Base-by-base conservation (phyloP, 1,140 invertebrate genomes). In the Hesperophylax magnus region DNA sequence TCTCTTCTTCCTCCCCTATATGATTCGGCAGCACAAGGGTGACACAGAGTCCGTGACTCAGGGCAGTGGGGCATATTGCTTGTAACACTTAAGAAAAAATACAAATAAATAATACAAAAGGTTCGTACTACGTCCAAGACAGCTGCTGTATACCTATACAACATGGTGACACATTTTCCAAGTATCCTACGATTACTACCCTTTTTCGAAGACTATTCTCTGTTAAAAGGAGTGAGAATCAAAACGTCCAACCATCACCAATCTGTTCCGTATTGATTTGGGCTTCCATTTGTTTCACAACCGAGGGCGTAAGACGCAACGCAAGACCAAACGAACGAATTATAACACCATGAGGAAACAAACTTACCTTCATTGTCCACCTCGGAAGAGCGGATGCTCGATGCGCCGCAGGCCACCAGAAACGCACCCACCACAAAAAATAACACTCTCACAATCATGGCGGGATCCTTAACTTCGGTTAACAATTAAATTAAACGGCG, bases 401-500 rank as follows among this genome's bases (percentile, higher is more conserved):
- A 71, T 20, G 77, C 77, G 63, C 15, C 53, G 52, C 52, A 79
- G 24, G 27, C 22, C 47, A 53, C 77, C 39, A 47, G 67, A 58
- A 58, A 34, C 52, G 56, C 67, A 79, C 53, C 65, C 65, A 79
- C 52, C 34, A 65, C 77, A 79, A 65, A 47, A 72, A 79, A 72
- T 63, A 79, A 47, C 60, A 79, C 77, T 79, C 77, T 79, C 77
- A 79, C 77, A 79, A 79, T 79, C 77, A 79, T 79, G 27, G 24
- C 54, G 47, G 65, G 14, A n/a, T 67, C 52, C 53, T 53, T 47
- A 18, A 47, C 31, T 47, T 78, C 53, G 53, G 61, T 53, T 27
- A 54, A 63, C 39, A 67, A 78, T 78, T 34, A 24, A 77, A 67
- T 47, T 47, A 47, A 47, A 47, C n/a, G 31, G 53, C 77, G 27